These are phyloP conservation scores for Orthosia incerta DNA, from an alignment of 2,888 invertebrate species.

Conservation along the genomic window DNA sequence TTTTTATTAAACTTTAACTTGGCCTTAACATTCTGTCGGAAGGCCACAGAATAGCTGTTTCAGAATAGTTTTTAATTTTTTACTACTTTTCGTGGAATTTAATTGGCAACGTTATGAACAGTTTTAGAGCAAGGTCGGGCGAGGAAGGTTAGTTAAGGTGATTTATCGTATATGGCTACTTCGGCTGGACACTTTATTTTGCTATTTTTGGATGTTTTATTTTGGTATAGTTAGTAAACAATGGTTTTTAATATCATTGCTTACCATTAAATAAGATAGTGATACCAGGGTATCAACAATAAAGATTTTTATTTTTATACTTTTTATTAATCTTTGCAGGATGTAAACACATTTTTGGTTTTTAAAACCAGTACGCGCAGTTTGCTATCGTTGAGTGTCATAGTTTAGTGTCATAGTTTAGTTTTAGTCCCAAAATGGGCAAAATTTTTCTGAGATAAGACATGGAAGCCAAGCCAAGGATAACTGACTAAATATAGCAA, in stretches of 20 bases:
- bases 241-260: background rate
- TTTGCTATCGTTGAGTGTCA: too few relatives aligned
- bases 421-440: too few relatives aligned
- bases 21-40: constrained; percentile 31
- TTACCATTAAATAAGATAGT: background rate
- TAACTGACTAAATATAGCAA: too few relatives aligned
- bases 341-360: too few relatives aligned
- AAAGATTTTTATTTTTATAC: too few relatives aligned
- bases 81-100: constrained; percentile 35
- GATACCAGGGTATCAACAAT: background rate
- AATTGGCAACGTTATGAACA: constrained; percentile 45
- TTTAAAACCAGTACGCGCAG: too few relatives aligned
- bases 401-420: too few relatives aligned
- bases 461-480: too few relatives aligned
- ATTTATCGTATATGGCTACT: constrained; percentile 44
- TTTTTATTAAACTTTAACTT: constrained; percentile 37
- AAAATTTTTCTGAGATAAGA: too few relatives aligned
- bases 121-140: constrained; percentile 47
- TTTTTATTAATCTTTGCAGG: too few relatives aligned
- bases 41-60: constrained; percentile 26
- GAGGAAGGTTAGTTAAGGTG: constrained; percentile 42
- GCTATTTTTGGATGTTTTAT: constrained; percentile 19
- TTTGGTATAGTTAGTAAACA: background rate
- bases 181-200: background rate
- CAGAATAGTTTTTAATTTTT: constrained; percentile 44